Base-by-base conservation (phyloP, 2,113 vertebrate genomes). In the Gallinago undulata region DNA sequence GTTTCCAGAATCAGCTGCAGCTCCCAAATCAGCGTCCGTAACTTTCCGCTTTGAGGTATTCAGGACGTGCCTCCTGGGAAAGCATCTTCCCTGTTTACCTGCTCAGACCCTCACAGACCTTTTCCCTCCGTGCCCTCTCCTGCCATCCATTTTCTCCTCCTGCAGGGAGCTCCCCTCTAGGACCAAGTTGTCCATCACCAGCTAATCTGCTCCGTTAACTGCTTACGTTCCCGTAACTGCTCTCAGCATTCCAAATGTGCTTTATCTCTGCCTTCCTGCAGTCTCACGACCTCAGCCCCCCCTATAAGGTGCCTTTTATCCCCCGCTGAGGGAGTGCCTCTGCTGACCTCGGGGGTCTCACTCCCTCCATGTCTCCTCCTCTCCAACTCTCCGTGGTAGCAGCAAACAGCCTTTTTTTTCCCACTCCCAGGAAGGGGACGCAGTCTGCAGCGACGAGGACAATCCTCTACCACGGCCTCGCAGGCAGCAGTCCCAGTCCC, bases 1-100 rank as follows among this genome's bases (percentile, higher is more conserved):
- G 95, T 94, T 97, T 95, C 95, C 95, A 96, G 96, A 97, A 96
- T 95, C 91, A 92, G 90, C 96, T 68, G 90, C 79, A 68, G 91
- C 91, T 97, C 81, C 84, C 92, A 91, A 85, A 95, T 68, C 84
- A 87, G 92, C 37, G 0, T 76, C 84, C 23, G 4, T 84, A 92
- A 87, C 89, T 95, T 94, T 97, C 96, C 8, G 0, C 84, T 87
- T 69, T 91, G 66, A 69, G 81, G 92, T 19, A 16, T 22, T 55
- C 33, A 8, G 94, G 90, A 84, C 0, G 1, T 2, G 66, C 86
- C 69, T 86, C 85, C 64, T 63, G 76, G 79, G 76, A 78, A 83
- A 96, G 60, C 83, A 84, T 64, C 94, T 93, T 96, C 92, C 92
- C 62, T 73, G 35, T 89, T 89, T 67, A 74, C 82, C 72, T 84